phyloP scores from a whole-genome alignment of 2,797 vertebrate species.

The Phalanger gymnotis region DNA sequence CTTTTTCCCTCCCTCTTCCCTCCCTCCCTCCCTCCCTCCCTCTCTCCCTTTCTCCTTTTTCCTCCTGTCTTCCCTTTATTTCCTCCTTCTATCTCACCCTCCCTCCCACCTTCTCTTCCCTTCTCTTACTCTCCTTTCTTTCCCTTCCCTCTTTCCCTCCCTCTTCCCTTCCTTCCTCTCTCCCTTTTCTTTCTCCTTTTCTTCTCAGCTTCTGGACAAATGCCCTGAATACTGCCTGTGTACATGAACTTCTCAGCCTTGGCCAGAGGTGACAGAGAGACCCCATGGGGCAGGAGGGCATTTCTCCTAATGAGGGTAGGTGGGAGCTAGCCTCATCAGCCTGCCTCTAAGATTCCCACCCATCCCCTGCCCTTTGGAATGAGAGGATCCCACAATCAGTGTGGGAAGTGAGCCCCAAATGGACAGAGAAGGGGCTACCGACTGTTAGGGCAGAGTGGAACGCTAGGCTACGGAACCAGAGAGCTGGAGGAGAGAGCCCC shows the following conservation, averaged over 20 bases:
- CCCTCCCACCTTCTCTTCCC: not conserved
- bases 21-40: not conserved
- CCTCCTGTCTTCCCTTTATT: not conserved
- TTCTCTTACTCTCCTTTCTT: not conserved
- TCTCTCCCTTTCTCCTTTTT: not conserved
- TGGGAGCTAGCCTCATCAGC: not conserved
- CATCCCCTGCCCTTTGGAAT: not conserved
- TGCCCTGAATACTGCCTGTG: not conserved
- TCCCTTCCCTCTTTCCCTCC: too few species aligned
- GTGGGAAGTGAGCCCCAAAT: not conserved
- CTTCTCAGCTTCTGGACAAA: not conserved
- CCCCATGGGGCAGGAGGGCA: too few species aligned
- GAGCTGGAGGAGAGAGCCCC: not conserved
- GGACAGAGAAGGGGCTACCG: not conserved
- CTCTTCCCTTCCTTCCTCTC: not conserved
- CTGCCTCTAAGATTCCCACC: not conserved
- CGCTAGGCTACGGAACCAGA: not conserved
- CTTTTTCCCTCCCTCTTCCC: accelerated
- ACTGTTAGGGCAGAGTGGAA: not conserved
- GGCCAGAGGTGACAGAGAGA: too few species aligned
- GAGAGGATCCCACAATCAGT: not conserved
- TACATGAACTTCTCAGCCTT: not conserved
- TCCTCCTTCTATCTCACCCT: not conserved
- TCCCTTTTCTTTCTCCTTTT: not conserved
- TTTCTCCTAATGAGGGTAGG: too few species aligned